A percentile compares a stretch with the other conserved stretches of the same genome.
These are phyloP conservation scores for Tor tambroides DNA, from an alignment of 2,113 vertebrate species.

Conservation along the genomic window DNA sequence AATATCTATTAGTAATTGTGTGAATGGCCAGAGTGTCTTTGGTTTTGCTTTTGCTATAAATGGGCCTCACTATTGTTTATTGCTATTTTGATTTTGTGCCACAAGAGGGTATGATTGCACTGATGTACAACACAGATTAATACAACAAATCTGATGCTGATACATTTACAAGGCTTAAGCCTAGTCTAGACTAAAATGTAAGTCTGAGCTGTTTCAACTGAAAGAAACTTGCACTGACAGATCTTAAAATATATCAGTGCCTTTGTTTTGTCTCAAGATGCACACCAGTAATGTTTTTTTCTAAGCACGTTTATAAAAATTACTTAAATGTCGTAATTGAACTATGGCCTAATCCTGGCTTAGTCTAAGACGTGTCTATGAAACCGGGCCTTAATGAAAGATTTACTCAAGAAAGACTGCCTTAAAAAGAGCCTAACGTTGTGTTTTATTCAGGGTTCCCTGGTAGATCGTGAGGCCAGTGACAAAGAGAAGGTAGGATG, in stretches of 20 bases:
- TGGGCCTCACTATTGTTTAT: background rate
- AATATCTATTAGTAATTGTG: background rate
- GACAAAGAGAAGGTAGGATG: conserved; percentile 88
- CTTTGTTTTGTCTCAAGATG: too few species aligned
- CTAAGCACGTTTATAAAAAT: too few species aligned
- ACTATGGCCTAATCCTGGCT: too few species aligned
- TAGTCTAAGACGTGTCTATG: too few species aligned
- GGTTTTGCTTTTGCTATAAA: background rate
- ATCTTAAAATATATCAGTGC: too few species aligned
- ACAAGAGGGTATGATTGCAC: conserved; percentile 28
- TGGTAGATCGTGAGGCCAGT: conserved; percentile 89
- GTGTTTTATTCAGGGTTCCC: conserved; percentile 79
- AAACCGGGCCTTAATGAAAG: too few species aligned
- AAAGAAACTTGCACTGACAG: too few species aligned
- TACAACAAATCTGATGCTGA: background rate
- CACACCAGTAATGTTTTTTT: too few species aligned
- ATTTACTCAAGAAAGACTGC: background rate
- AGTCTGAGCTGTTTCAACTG: too few species aligned
- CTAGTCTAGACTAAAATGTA: too few species aligned
- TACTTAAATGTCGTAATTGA: too few species aligned
- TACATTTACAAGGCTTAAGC: too few species aligned
- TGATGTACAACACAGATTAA: background rate
- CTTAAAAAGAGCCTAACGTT: background rate
- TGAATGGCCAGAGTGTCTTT: background rate
- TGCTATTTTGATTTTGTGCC: background rate